phyloP scores from a whole-genome alignment of 2,888 invertebrate species.

The Drosophila engyochracea region DNA sequence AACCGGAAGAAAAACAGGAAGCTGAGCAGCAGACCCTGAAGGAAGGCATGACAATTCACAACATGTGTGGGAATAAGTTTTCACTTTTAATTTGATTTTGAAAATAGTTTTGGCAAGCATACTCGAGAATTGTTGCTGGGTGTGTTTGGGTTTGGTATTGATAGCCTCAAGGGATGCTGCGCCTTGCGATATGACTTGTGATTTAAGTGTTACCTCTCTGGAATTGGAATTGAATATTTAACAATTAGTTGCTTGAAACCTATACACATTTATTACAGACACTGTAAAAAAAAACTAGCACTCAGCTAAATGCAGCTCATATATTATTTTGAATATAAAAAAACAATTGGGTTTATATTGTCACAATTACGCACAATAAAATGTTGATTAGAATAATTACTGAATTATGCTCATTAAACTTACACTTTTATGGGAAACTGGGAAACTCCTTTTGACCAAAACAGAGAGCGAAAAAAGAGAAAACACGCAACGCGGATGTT shows the following conservation, averaged over 20 bases:
- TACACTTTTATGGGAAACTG: slow-evolving; percentile 56
- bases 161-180: slow-evolving; percentile 15
- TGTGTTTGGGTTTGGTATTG: slow-evolving; percentile 20
- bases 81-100: slow-evolving; percentile 70
- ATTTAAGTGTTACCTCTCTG: slow-evolving; percentile 6
- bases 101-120: slow-evolving; percentile 55
- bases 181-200: slow-evolving; percentile 27
- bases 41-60: slow-evolving; percentile 46
- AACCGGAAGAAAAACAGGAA: slow-evolving; percentile 26
- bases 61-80: slow-evolving; percentile 63
- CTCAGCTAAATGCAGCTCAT: slow-evolving; percentile 36
- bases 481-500: slow-evolving; percentile 60
- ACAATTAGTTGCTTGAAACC: background rate
- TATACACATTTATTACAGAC: background rate
- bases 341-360: slow-evolving; percentile 24
- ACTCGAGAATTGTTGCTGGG: background rate
- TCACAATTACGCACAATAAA: slow-evolving; percentile 64
- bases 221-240: background rate
- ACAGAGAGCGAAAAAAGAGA: background rate
- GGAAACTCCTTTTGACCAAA: slow-evolving; percentile 18
- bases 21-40: slow-evolving; percentile 10
- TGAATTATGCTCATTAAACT: slow-evolving; percentile 64
- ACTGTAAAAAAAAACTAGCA: background rate
- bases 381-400: slow-evolving; percentile 68
- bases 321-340: slow-evolving; percentile 49